Base-by-base conservation (phyloP, 2,888 invertebrate species). In the Macrophya annulata region DNA sequence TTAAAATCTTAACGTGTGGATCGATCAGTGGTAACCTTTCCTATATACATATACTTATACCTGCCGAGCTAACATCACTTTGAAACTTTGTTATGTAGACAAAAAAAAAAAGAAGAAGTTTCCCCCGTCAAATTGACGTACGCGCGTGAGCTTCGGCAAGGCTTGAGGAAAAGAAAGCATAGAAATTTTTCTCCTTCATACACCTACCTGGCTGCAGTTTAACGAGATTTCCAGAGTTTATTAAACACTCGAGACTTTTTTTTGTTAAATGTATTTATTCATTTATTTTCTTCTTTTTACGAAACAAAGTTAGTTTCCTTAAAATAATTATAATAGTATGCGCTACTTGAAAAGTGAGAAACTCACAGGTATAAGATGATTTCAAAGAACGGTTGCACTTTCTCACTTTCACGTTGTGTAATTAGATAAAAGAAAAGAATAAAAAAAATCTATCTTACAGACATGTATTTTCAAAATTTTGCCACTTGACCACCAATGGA, bases 161-260 rank as follows among this genome's bases (percentile, higher is more conserved):
- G 55, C 31, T 77, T 31, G 51, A 55, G 43, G 51, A 37, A 51
- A 55, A 55, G 15, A 55, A 77, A 17, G 55, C 51, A 12, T 48
- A 55, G 55, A 55, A 77, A 77, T 71, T 55, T 51, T 77, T 77
- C 51, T 31, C 8, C 31, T 37, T 77, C n/a, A 31, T 77, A n/a
- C 25, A 15, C 25, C 45, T 68, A 74, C 43, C 43, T 72, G 31
- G 77, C 17, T 77, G 77, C 77, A 77, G 72, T 74, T 77, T 45
- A 55, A 77, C n/a, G 51, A 77, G 77, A 51, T 77, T 77, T 55
- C 37, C 37, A 31, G 21, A 81, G 81, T 81, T 59, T 81, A 59
- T 81, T 81, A 81, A 31, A 43, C 21, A 17, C 62, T 31, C 51
- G 59, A 81, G 59, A n/a, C 43, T 62, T 81, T 21, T 31, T 43